Evolutionary conservation across 2,797 vertebrate genomes (phyloP), one percentile per base, ranked within the genome.

Genomic region (Darevskia nairensis): DNA sequence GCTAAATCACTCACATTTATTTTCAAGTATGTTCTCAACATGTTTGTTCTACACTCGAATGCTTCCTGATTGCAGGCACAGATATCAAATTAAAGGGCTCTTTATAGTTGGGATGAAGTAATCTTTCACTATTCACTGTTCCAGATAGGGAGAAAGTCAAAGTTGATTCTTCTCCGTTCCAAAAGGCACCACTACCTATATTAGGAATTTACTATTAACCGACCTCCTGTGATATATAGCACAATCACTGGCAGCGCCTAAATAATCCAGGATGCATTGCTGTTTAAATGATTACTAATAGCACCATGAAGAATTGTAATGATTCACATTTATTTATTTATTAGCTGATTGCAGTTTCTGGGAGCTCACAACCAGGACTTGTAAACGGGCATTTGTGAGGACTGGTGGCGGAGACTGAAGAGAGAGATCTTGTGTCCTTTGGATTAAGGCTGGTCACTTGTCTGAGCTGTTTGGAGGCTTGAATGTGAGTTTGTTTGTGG

Each of bases 21-120:
- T 87, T 85, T 68, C 15, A 29, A 83, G 76, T 46, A 19, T 64
- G 1, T 0, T 88, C 0, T 0, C 55, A 77, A 1, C 6, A 3
- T 55, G 2, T 91, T 86, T 89, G 78, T 89, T 92, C 32, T 79
- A 0, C 75, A 77, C 77, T 61, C 3, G 19, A 11, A 68, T 86
- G 19, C 9, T 72, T 89, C 46, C n/a, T 89, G 88, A 87, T 25
- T 89, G 21, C 88, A 89, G 13, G 1, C 59, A 74, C 44, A 19
- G 75, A 75, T 85, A 50, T 1, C 2, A 82, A 85, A 88, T 66
- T 85, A 1, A 72, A 8, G 71, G 71, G 81, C 21, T 83, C 46
- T 80, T 23, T 74, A 74, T 44, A 46, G 21, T 35, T 44, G 66
- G 64, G 80, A 86, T 86, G 75, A 83, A 89, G 39, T 78, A 79